phyloP scores from a whole-genome alignment of 2,113 vertebrate species.

The Tachysurus fulvidraco region DNA sequence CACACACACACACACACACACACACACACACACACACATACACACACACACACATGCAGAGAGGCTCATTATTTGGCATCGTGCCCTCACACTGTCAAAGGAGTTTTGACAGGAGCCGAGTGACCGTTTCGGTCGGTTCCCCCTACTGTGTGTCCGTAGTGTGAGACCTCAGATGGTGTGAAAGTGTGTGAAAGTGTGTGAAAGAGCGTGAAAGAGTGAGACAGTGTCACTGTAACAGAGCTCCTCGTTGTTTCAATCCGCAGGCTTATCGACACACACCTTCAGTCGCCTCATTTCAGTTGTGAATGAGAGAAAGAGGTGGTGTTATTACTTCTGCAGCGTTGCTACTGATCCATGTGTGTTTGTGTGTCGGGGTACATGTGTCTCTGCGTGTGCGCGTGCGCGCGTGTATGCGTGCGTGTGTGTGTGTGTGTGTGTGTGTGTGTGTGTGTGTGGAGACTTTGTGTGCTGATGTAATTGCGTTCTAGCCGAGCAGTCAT shows the following conservation, averaged over 20 bases:
- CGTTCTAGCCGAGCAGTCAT: slow-evolving; percentile 99
- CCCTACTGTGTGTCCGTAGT: slow-evolving; percentile 10
- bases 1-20: background rate
- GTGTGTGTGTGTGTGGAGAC: slow-evolving; percentile 5
- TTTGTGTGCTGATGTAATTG: slow-evolving; percentile 87
- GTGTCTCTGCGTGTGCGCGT: background rate
- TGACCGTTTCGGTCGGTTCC: slow-evolving; percentile 19
- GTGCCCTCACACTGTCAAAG: slow-evolving; percentile 25
- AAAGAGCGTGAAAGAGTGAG: slow-evolving; percentile 39
- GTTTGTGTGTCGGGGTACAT: background rate
- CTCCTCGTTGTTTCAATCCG: slow-evolving; percentile 45
- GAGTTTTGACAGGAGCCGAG: slow-evolving; percentile 35
- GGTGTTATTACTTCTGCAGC: slow-evolving; percentile 85
- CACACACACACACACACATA: too few species aligned
- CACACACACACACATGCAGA: too few species aligned
- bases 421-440: slow-evolving; percentile 20
- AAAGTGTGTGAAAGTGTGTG: slow-evolving; percentile 29
- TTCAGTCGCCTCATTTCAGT: slow-evolving; percentile 92
- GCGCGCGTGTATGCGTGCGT: slow-evolving; percentile 12
- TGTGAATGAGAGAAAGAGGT: slow-evolving; percentile 98
- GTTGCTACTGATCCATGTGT: slow-evolving; percentile 80
- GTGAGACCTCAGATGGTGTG: slow-evolving; percentile 28
- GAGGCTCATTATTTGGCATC: slow-evolving; percentile 34
- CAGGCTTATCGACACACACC: slow-evolving; percentile 84
- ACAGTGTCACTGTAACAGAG: slow-evolving; percentile 10